Evolutionary conservation across 2,888 invertebrate species (phyloP), one percentile per base, ranked within the genome.

Genomic region (Pardosa pseudoannulata): DNA sequence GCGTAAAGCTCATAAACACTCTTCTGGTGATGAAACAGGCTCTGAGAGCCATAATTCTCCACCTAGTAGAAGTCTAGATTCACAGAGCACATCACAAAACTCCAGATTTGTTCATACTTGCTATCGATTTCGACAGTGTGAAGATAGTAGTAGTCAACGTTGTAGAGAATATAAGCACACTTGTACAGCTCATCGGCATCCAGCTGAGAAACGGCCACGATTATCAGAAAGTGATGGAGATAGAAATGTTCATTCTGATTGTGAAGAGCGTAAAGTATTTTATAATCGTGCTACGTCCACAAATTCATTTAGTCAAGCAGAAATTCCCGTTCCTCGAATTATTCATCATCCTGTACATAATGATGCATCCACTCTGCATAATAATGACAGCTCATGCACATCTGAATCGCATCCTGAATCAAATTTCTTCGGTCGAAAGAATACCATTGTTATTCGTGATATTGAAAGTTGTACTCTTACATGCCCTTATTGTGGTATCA

Each of bases 401-500:
- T 39, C 85, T 9, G 79, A 79, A 27, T 16, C 79, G 28, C 68
- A 46, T 41, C 31, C 16, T 0, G 74, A 68, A 13, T 31, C 72
- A 11, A 62, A 73, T 41, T 85, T 71, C 31, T 79, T 68, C 31
- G 70, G 70, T 23, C 79, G 65, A 11, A 86, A 86, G 41, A 86
- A 50, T 29, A 78, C 82, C 16, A 68, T 86, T 23, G 71, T 74
- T n/a, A 71, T 79, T 29, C 74, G 70, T 79, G 70, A 70, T 64
- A 79, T 79, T 32, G 79, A 86, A 68, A 79, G 79, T 32, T 74
- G 79, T 64, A 79, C 82, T 16, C 64, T 88, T 16, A 81, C 76
- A 36, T 98, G 98, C 92, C 93, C 95, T 29, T 97, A 96, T 92
- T 99, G 98, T 92, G 96, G 96, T 90, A 97, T 99, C 90, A 95